These are phyloP conservation scores for Eurypyga helias DNA, from an alignment of 2,113 vertebrate species.

Conservation along the genomic window DNA sequence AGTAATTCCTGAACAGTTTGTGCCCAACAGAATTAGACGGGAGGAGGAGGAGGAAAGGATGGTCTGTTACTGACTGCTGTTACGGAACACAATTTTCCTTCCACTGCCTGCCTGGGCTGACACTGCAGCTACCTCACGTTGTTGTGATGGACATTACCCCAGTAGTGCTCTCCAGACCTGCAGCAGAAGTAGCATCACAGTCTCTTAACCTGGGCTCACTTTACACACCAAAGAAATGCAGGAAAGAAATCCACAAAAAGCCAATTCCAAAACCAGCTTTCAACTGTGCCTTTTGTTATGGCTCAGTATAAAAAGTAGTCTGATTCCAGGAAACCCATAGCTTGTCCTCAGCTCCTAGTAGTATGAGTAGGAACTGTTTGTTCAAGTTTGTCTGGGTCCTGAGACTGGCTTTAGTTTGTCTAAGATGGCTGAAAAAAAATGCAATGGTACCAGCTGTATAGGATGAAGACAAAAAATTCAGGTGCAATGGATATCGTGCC, in stretches of 20 bases:
- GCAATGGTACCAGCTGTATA: background rate
- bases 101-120: background rate
- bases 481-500: background rate
- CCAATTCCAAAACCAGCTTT: background rate
- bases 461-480: background rate
- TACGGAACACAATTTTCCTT: background rate
- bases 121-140: background rate
- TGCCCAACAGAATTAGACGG: background rate
- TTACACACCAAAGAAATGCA: background rate
- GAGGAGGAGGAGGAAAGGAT: background rate
- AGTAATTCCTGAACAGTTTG: background rate
- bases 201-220: background rate
- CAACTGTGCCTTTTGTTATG: background rate
- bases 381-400: background rate
- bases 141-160: background rate
- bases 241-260: background rate
- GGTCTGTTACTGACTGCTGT: background rate
- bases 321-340: background rate
- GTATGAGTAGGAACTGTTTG: background rate
- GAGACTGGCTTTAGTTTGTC: background rate
- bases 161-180: background rate
- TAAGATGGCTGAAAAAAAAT: background rate
- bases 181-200: background rate
- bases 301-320: background rate
- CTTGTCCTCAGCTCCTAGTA: background rate